These are phyloP conservation scores for Globia sparganii DNA, from an alignment of 2,888 invertebrate species.

Conservation along the genomic window DNA sequence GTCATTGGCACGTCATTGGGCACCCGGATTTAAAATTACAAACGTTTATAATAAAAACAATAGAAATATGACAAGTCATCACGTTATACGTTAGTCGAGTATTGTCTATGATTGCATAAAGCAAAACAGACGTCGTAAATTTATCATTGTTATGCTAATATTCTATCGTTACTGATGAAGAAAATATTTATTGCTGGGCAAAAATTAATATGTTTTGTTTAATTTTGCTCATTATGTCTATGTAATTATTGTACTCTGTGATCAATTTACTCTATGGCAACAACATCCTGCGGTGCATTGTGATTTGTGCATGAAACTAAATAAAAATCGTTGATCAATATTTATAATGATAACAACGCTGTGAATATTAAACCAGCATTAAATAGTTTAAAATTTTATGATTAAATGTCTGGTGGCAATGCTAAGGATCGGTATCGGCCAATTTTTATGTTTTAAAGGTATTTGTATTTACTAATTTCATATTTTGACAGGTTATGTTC, in stretches of 20 bases:
- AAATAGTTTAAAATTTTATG: conserved; percentile 31
- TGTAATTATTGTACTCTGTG: not conserved
- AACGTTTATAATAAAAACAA: not conserved
- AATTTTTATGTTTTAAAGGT: conserved; percentile 75
- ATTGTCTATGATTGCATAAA: conserved; percentile 8
- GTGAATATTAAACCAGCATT: not conserved
- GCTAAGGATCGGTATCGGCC: conserved; percentile 58
- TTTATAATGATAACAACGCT: conserved; percentile 23
- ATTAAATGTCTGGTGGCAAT: conserved; percentile 64
- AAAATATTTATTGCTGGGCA: not conserved
- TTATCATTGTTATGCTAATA: not conserved
- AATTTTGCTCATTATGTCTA: not conserved
- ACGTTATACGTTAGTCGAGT: conserved; percentile 24
- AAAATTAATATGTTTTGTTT: too few species aligned
- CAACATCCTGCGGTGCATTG: conserved; percentile 20
- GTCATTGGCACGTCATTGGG: not conserved
- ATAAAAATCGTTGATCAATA: conserved; percentile 34
- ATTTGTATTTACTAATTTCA: conserved; percentile 71
- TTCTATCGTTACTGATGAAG: not conserved
- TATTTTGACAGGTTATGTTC: conserved; percentile 73
- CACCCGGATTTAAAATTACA: conserved; percentile 6
- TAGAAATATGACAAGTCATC: fast-evolving
- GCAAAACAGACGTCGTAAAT: too few species aligned
- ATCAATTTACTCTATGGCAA: conserved; percentile 4
- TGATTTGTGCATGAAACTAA: not conserved